Evolutionary conservation across 2,113 vertebrate species (phyloP).

Genomic region (Thalassoma bifasciatum): DNA sequence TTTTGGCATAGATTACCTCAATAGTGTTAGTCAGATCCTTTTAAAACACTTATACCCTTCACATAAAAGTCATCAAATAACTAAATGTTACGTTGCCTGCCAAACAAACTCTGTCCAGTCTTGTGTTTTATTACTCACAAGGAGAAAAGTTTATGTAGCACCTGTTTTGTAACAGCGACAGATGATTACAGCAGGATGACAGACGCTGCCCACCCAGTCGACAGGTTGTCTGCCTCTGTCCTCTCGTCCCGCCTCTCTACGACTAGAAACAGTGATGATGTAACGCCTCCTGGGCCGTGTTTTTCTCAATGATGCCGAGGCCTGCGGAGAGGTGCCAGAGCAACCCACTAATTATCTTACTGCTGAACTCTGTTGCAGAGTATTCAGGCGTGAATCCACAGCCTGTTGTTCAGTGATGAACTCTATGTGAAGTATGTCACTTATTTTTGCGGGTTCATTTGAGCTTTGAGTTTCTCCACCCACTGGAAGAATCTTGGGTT

Average conservation of each 20-base stretch:
- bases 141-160: not conserved
- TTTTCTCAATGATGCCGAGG: constrained; percentile 6
- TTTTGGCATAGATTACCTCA: too few species aligned
- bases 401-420: constrained; percentile 57
- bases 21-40: too few species aligned
- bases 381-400: constrained; percentile 43
- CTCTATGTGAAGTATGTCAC: constrained; percentile 44
- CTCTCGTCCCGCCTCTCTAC: not conserved
- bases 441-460: constrained; percentile 11
- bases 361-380: constrained; percentile 38
- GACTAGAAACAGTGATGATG: constrained; percentile 29
- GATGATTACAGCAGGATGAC: constrained; percentile 13
- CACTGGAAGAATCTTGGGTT: constrained; percentile 40
- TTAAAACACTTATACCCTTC: too few species aligned
- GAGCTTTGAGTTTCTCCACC: constrained; percentile 43
- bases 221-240: not conserved
- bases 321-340: constrained; percentile 38
- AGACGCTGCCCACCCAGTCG: constrained; percentile 1
- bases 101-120: not conserved
- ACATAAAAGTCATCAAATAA: too few species aligned
- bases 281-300: constrained; percentile 46
- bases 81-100: not conserved
- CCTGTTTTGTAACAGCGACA: constrained; percentile 20
- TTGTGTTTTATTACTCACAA: not conserved
- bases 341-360: constrained; percentile 19